A percentile compares a stretch with the other conserved stretches of the same genome.
Evolutionary conservation across 1,140 invertebrate genomes (phyloP).

Genomic region (Drosophila subpulchrella): DNA sequence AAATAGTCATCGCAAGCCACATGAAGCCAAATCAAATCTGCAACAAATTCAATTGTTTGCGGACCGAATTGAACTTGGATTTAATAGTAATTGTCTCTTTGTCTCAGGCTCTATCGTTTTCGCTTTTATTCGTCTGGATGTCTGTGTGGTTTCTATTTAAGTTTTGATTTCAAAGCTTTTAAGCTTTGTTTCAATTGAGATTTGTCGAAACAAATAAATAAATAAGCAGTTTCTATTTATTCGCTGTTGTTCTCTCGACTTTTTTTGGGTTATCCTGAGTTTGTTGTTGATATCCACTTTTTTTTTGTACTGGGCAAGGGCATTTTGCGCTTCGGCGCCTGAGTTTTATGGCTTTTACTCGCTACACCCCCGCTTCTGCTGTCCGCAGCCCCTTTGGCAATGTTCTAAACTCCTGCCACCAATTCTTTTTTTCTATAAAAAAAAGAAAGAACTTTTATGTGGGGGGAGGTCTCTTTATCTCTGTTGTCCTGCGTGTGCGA

Average conservation of each 20-base stretch:
- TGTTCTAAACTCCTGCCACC: conserved; percentile 42
- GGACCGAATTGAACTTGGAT: conserved; percentile 54
- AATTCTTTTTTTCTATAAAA: conserved; percentile 38
- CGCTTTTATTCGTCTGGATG: conserved; percentile 14
- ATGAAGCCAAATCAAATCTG: conserved; percentile 56
- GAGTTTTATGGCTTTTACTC: conserved; percentile 40
- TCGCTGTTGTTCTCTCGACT: conserved; percentile 18
- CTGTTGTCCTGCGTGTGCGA: conserved; percentile 31
- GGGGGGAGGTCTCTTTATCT: conserved; percentile 27
- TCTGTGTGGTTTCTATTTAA: conserved; percentile 50
- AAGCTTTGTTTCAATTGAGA: conserved; percentile 67
- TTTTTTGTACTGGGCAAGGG: conserved; percentile 25
- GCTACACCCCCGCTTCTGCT: conserved; percentile 9
- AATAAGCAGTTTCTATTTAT: conserved; percentile 74
- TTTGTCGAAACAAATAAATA: conserved; percentile 74
- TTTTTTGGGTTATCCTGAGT: not conserved
- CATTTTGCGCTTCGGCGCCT: conserved; percentile 55
- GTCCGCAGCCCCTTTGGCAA: conserved; percentile 40
- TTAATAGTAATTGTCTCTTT: conserved; percentile 56
- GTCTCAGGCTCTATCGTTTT: conserved; percentile 2
- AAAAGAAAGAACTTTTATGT: conserved; percentile 37
- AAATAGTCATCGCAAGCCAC: conserved; percentile 43
- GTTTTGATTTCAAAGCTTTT: conserved; percentile 68
- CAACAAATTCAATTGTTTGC: conserved; percentile 52
- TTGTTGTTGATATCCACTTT: conserved; percentile 6